Conservation (phyloP, 2,113 vertebrate genomes). For the Syngnathus floridae region DNA sequence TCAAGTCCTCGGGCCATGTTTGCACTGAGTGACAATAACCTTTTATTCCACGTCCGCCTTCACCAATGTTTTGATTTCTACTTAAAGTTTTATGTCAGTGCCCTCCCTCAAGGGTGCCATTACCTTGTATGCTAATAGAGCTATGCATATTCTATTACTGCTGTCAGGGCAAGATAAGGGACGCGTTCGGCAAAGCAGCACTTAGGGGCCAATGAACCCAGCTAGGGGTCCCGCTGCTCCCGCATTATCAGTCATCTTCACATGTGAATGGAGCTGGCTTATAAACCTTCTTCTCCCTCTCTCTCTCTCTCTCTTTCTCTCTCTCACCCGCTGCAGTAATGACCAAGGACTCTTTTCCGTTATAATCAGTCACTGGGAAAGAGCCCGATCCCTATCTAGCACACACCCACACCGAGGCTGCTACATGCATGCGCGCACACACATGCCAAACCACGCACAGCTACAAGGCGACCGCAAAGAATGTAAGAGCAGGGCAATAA, state of each 20-base stretch:
- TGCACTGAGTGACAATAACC: constrained; percentile 80
- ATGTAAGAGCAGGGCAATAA: constrained; percentile 64
- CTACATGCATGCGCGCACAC: constrained; percentile 29
- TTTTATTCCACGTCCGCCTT: constrained; percentile 77
- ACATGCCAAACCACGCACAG: constrained; percentile 45
- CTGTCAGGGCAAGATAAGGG: constrained; percentile 84
- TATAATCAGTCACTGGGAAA: constrained; percentile 68
- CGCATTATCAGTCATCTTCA: constrained; percentile 81
- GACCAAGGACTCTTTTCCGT: constrained; percentile 66
- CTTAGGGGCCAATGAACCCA: constrained; percentile 83
- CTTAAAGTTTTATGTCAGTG: constrained; percentile 89
- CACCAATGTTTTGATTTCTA: constrained; percentile 92
- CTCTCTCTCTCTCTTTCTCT: constrained; percentile 17
- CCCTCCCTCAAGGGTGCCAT: constrained; percentile 89
- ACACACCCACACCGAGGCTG: constrained; percentile 46
- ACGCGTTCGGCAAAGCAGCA: constrained; percentile 79
- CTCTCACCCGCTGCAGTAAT: constrained; percentile 37
- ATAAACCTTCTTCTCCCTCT: constrained; percentile 59
- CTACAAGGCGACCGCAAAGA: constrained; percentile 63
- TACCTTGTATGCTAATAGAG: constrained; percentile 90
- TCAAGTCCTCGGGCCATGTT: constrained; percentile 73
- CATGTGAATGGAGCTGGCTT: constrained; percentile 77
- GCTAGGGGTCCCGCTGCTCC: constrained; percentile 76
- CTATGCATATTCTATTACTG: constrained; percentile 89
- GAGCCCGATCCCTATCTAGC: constrained; percentile 63